Percentiles rank a stretch among this genome's conserved stretches.
Conservation (phyloP, 1,140 invertebrate genomes). For the Coelopa frigida region DNA sequence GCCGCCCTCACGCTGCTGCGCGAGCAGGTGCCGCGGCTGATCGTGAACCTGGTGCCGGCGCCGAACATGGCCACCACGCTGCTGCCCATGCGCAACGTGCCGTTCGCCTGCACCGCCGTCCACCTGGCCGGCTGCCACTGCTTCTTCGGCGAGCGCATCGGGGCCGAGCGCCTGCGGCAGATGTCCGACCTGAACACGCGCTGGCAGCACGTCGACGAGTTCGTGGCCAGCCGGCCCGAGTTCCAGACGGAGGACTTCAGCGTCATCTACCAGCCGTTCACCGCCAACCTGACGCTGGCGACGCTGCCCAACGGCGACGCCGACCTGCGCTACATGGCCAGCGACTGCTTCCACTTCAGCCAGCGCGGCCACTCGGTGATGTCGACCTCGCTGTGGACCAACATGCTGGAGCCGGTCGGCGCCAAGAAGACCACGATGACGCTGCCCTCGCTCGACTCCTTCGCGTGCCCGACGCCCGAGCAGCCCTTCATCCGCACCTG, state of each 20-base stretch:
- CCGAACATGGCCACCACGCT: slow-evolving; percentile 34
- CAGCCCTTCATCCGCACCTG: slow-evolving; percentile 11
- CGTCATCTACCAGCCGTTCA: slow-evolving; percentile 54
- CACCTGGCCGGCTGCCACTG: slow-evolving; percentile 49
- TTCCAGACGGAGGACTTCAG: slow-evolving; percentile 49
- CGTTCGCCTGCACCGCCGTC: slow-evolving; percentile 39
- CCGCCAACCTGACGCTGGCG: slow-evolving; percentile 43
- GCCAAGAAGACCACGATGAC: slow-evolving; percentile 13
- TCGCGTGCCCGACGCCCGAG: slow-evolving; percentile 11
- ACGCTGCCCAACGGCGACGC: slow-evolving; percentile 34
- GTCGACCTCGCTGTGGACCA: slow-evolving; percentile 55
- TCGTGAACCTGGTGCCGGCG: slow-evolving; percentile 29
- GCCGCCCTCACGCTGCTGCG: slow-evolving; percentile 27
- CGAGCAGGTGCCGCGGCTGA: slow-evolving; percentile 31
- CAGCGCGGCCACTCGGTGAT: slow-evolving; percentile 53
- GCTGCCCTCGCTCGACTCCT: slow-evolving; percentile 1
- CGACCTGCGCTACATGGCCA: slow-evolving; percentile 56
- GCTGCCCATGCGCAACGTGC: slow-evolving; percentile 27
- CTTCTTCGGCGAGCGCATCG: slow-evolving; percentile 43
- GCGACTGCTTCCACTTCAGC: slow-evolving; percentile 68
- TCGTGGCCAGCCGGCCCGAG: slow-evolving; percentile 36
- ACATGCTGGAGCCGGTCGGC: slow-evolving; percentile 49
- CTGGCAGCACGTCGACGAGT: slow-evolving; percentile 43
- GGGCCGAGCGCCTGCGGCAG: slow-evolving; percentile 19
- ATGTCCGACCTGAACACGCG: slow-evolving; percentile 37